Conservation (phyloP, 2,797 vertebrate genomes). For the Xiphophorus birchmanni region DNA sequence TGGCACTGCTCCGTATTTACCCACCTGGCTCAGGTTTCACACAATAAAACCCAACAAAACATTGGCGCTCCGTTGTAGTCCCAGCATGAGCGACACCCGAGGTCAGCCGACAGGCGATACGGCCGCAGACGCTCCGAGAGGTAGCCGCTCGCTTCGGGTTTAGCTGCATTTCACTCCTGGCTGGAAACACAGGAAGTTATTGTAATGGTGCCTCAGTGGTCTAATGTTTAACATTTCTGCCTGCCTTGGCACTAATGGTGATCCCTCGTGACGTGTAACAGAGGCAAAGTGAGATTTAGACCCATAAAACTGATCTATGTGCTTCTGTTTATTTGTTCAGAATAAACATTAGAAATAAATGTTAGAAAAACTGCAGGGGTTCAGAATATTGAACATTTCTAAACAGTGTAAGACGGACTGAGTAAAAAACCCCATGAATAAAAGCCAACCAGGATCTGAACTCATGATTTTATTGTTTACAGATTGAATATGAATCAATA, state of each 20-base stretch:
- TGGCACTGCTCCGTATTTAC: conserved; percentile 84
- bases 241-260: neutral
- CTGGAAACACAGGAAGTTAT: conserved; percentile 51
- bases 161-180: conserved; percentile 29
- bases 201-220: conserved; percentile 39
- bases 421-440: neutral
- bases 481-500: neutral
- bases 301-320: conserved; percentile 31
- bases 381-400: neutral
- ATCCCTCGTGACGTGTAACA: conserved; percentile 40
- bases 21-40: conserved; percentile 78
- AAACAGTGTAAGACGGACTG: neutral
- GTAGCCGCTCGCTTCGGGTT: conserved; percentile 69
- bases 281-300: conserved; percentile 30
- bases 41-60: conserved; percentile 85
- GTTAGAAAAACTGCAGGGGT: neutral
- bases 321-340: conserved; percentile 1
- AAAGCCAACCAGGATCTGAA: neutral
- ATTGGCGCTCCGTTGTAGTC: conserved; percentile 79
- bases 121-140: conserved; percentile 73
- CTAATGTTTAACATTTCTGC: conserved; percentile 47
- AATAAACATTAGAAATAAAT: neutral
- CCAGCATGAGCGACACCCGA: conserved; percentile 58
- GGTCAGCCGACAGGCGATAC: conserved; percentile 81
- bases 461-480: neutral